phyloP scores from a whole-genome alignment of 2,888 invertebrate species.

The Leptarthrus brevirostris region DNA sequence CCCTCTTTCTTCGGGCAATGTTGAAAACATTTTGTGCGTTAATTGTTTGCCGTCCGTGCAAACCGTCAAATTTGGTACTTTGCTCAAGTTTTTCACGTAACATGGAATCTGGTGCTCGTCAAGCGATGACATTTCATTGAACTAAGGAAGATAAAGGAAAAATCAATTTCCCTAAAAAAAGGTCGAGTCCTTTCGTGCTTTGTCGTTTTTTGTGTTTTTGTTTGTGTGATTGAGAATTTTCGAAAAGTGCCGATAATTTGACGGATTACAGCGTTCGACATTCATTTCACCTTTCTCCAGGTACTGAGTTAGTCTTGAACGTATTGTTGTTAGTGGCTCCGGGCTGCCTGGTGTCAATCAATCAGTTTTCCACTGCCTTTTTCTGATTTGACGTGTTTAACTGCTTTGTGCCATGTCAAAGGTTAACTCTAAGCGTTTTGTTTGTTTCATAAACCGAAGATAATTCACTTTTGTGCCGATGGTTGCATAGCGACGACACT shows the following conservation, averaged over 20 bases:
- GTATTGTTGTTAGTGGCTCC: neutral
- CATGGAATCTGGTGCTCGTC: neutral
- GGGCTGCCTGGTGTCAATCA: conserved; percentile 4
- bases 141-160: conserved; percentile 18
- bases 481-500: neutral
- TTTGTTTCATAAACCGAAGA: neutral
- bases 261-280: conserved; percentile 50
- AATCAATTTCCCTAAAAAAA: conserved; percentile 45
- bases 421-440: conserved; percentile 25
- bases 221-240: conserved; percentile 7
- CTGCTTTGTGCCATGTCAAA: conserved; percentile 20
- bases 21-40: no score
- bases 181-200: conserved; percentile 3
- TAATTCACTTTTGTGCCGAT: neutral
- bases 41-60: neutral
- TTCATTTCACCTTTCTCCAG: neutral
- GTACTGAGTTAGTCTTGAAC: neutral
- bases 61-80: neutral
- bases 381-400: conserved; percentile 19
- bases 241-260: conserved; percentile 51
- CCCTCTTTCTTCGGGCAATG: neutral
- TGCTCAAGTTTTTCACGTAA: neutral
- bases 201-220: conserved; percentile 22
- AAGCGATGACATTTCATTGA: conserved; percentile 28
- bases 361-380: conserved; percentile 1